These are phyloP conservation scores for Drosophila auraria DNA, from an alignment of 1,140 invertebrate species.

Conservation along the genomic window DNA sequence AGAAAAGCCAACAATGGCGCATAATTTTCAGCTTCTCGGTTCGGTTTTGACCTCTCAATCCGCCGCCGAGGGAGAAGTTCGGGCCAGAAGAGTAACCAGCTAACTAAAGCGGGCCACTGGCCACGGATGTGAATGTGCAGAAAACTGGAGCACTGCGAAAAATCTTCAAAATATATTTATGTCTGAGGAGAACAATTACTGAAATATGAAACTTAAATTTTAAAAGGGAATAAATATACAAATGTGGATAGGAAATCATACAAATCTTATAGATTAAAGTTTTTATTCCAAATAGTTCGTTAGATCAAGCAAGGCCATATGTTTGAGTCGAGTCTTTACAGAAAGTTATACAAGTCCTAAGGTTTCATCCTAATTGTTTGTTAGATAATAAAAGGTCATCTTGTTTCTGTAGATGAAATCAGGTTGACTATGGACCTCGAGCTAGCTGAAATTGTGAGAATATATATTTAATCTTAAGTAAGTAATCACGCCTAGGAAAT, in stretches of 20 bases:
- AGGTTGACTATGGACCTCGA: too few species aligned
- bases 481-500: too few species aligned
- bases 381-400: background rate
- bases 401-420: too few species aligned
- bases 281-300: too few species aligned
- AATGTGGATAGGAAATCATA: too few species aligned
- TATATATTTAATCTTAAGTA: background rate
- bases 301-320: too few species aligned
- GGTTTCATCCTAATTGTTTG: too few species aligned
- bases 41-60: slow-evolving; percentile 80
- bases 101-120: slow-evolving; percentile 43
- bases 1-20: slow-evolving; percentile 68
- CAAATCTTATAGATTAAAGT: too few species aligned
- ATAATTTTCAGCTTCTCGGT: slow-evolving; percentile 71
- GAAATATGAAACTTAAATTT: background rate
- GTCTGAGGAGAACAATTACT: too few species aligned
- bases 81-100: slow-evolving; percentile 10
- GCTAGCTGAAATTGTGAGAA: background rate
- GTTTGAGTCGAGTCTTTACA: too few species aligned
- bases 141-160: slow-evolving; percentile 8
- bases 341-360: too few species aligned
- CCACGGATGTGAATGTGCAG: slow-evolving; percentile 16
- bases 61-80: slow-evolving; percentile 58
- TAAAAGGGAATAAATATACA: background rate
- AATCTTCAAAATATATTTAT: background rate